Conservation (phyloP, 2,113 vertebrate genomes). For the Sinocyclocheilus grahami region DNA sequence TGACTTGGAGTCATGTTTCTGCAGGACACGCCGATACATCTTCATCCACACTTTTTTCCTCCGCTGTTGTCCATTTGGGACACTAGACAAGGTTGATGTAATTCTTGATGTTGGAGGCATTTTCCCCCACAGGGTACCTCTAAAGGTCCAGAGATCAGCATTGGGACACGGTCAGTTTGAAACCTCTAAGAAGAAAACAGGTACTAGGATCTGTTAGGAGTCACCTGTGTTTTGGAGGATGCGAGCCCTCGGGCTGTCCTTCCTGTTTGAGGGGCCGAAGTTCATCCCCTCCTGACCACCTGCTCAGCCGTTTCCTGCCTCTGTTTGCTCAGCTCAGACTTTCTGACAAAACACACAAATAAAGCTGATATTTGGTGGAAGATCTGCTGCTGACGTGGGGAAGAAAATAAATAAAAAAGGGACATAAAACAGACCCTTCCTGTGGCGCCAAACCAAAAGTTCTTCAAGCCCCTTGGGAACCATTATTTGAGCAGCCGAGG, state of each 20-base stretch:
- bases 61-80: conserved; percentile 26
- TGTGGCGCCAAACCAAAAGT: neutral
- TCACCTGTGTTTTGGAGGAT: conserved; percentile 40
- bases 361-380: neutral
- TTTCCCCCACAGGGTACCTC: neutral
- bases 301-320: conserved; percentile 68
- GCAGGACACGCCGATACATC: neutral
- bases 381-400: neutral
- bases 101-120: neutral
- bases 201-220: neutral
- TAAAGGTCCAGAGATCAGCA: neutral
- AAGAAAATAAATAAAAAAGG: conserved; percentile 10
- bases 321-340: conserved; percentile 75
- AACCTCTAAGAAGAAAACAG: neutral
- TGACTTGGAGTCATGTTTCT: conserved; percentile 44
- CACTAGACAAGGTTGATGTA: neutral
- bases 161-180: neutral
- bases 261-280: conserved; percentile 68
- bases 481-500: neutral
- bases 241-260: conserved; percentile 55
- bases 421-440: conserved; percentile 19
- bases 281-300: conserved; percentile 66
- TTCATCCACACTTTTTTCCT: conserved; percentile 31
- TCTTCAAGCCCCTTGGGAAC: conserved; percentile 8
- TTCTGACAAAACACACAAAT: conserved; percentile 57